These are phyloP conservation scores for Columba livia DNA, from an alignment of 2,113 vertebrate genomes.

Conservation along the genomic window DNA sequence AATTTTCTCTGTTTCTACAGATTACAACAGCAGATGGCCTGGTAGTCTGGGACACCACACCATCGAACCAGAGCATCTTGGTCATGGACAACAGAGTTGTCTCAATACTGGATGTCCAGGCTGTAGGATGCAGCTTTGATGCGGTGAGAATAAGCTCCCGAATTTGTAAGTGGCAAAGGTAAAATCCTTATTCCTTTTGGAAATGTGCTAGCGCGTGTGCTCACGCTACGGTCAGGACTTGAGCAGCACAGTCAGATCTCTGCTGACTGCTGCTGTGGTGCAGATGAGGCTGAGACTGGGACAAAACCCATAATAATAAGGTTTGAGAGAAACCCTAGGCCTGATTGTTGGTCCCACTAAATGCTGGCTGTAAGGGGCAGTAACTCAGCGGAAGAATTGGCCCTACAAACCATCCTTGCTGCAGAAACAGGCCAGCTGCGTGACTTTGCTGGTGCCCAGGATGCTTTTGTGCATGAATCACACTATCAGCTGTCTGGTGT, in stretches of 20 bases:
- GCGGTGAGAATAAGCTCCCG: neutral
- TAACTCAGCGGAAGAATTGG: neutral
- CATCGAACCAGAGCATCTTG: neutral
- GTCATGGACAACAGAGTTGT: neutral
- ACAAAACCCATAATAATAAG: neutral
- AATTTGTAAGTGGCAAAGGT: neutral
- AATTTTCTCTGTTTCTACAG: neutral
- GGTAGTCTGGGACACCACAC: neutral
- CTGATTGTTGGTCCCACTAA: neutral
- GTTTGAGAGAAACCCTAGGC: neutral
- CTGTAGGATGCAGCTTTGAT: neutral
- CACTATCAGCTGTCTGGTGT: neutral
- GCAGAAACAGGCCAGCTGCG: neutral
- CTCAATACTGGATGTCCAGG: neutral
- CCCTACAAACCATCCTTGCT: neutral
- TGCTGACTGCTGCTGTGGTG: neutral
- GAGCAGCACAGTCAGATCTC: neutral
- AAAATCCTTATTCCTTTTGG: neutral
- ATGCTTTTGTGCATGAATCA: accelerated
- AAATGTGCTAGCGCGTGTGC: neutral
- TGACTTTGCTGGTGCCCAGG: neutral
- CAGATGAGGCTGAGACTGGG: neutral
- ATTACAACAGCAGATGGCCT: neutral
- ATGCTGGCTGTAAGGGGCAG: neutral
- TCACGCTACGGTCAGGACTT: too few relatives aligned